These are phyloP conservation scores for Elegia similella DNA, from an alignment of 2,888 invertebrate genomes.

Conservation along the genomic window DNA sequence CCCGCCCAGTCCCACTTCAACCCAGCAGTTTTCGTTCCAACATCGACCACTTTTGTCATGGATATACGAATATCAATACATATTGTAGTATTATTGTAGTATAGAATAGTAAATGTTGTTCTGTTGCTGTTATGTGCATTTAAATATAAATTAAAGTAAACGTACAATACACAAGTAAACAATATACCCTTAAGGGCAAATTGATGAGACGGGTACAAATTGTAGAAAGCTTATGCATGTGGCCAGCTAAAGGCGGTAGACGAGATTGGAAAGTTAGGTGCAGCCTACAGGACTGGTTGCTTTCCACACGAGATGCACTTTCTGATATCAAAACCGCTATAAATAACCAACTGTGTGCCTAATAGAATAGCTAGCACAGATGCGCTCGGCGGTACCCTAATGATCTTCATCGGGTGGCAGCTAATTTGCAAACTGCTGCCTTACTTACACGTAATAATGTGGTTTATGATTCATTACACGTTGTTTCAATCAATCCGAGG, in stretches of 20 bases:
- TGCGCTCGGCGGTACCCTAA: conserved; percentile 9
- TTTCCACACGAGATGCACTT: conserved; percentile 69
- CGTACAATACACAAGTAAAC: background rate
- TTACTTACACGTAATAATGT: conserved; percentile 10
- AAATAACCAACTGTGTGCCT: conserved; percentile 39
- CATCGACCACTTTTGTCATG: no score
- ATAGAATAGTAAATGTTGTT: no score
- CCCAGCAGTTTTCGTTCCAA: no score
- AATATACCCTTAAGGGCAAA: conserved; percentile 12
- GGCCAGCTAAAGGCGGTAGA: conserved; percentile 43
- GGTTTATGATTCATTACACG: conserved; percentile 12
- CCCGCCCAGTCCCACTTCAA: no score
- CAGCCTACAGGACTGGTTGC: conserved; percentile 53
- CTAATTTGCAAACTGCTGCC: conserved; percentile 14
- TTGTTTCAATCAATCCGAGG: conserved; percentile 1
- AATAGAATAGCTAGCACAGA: conserved; percentile 27
- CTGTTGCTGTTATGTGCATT: no score
- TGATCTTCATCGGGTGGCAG: conserved; percentile 4
- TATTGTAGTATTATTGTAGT: no score
- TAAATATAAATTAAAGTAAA: no score
- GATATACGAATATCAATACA: no score
- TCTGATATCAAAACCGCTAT: conserved; percentile 51
- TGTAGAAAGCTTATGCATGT: conserved; percentile 66
- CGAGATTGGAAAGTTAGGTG: conserved; percentile 73
- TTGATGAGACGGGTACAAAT: conserved; percentile 27